A percentile compares a stretch with the other conserved stretches of the same genome.
phyloP scores from a whole-genome alignment of 2,113 vertebrate genomes.

The Conger conger region DNA sequence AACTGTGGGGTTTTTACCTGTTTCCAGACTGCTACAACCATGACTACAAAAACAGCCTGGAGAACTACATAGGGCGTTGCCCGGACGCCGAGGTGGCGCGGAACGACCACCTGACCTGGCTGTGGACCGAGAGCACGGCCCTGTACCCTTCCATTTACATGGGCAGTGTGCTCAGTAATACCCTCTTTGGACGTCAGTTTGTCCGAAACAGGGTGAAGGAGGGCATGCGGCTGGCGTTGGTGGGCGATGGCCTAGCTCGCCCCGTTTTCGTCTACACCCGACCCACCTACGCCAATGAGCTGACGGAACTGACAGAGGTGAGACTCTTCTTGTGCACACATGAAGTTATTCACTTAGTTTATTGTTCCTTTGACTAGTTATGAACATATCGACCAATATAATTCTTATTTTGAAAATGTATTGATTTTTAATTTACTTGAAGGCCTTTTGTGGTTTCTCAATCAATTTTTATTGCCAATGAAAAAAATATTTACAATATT shows the following conservation, averaged over 20 bases:
- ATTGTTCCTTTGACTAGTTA: background rate
- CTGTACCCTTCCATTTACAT: slow-evolving; percentile 78
- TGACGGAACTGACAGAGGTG: slow-evolving; percentile 66
- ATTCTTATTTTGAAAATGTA: background rate
- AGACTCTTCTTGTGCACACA: slow-evolving; percentile 36
- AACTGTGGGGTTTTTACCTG: slow-evolving; percentile 80
- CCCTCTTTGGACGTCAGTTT: slow-evolving; percentile 64
- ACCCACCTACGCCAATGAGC: slow-evolving; percentile 68
- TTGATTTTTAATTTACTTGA: background rate
- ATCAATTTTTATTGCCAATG: background rate
- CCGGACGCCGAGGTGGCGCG: slow-evolving; percentile 65
- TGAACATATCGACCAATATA: background rate
- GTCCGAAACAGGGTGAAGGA: slow-evolving; percentile 70
- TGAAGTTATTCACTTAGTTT: background rate
- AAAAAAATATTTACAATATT: background rate
- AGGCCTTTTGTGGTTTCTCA: background rate
- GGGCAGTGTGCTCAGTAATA: slow-evolving; percentile 53
- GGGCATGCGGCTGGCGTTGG: slow-evolving; percentile 70
- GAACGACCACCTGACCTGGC: slow-evolving; percentile 73
- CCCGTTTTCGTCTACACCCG: slow-evolving; percentile 76
- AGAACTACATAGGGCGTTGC: slow-evolving; percentile 72
- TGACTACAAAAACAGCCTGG: slow-evolving; percentile 64
- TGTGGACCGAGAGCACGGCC: slow-evolving; percentile 77
- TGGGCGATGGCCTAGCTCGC: slow-evolving; percentile 60
- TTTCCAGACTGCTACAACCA: slow-evolving; percentile 85